Base-by-base conservation (phyloP, 2,113 vertebrate genomes). In the Mesembrinibis cayennensis region DNA sequence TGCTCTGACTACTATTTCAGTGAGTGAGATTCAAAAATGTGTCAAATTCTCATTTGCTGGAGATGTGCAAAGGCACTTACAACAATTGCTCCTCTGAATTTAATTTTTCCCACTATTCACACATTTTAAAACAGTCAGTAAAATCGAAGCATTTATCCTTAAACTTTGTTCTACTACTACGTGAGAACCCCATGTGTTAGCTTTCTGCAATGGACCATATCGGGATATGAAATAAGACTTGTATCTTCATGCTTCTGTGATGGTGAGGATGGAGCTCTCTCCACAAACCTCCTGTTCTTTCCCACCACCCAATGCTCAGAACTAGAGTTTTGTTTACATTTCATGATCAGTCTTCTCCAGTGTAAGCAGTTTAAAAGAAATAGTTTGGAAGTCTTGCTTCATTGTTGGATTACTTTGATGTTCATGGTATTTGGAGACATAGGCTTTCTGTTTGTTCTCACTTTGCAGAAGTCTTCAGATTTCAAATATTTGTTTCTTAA, bases 161-260 rank as follows among this genome's bases (percentile, higher is more conserved):
- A 63, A 77, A 38, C 21, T 77, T 81, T 40, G 22, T 6, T 87
- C 18, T 82, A 27, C 55, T 45, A n/a, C 62, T 47, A 20, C 7
- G 23, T 10, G 21, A 76, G 44, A 14, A 70, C 10, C 26, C 47
- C 8, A 30, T 4, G 21, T 27, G 32, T 61, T 55, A 71, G 5
- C n/a, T 29, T 80, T 90, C 61, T 92, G n/a, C 32, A 62, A 34
- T 0, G 2, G 44, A 22, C 40, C 38, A 55, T 29, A 27, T 62
- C 0, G 0, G 19, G 3, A 4, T 25, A 20, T n/a, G 36, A 77
- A 93, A 47, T 6, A 10, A 56, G 12, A 30, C 10, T 58, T 76
- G 22, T 52, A 30, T 18, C 52, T 45, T 86, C 36, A 18, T 38
- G 47, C 15, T 71, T 67, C 53, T 30, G 22, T 47, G 42, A 29